Percentiles rank a stretch among this genome's conserved stretches.
Conservation (phyloP, 2,888 invertebrate species). For the Acleris sparsana region DNA sequence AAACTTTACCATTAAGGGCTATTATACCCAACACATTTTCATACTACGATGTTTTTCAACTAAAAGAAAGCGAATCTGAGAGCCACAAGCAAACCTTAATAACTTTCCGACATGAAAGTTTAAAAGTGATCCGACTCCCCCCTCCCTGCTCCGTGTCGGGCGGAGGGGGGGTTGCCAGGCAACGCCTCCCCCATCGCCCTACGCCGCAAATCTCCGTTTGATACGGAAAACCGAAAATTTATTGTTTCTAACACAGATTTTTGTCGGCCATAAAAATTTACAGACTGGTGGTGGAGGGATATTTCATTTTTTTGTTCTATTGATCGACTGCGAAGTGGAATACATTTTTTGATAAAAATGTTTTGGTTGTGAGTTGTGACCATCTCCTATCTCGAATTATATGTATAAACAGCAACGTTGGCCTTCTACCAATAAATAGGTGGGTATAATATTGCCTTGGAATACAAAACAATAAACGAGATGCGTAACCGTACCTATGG, state of each 20-base stretch:
- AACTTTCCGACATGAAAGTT: constrained; percentile 83
- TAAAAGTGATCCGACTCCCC: constrained; percentile 75
- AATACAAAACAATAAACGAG: background rate
- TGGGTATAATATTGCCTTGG: too few relatives aligned
- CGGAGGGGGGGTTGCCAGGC: constrained; percentile 66
- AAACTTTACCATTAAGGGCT: constrained; percentile 30
- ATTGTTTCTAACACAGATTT: constrained; percentile 68
- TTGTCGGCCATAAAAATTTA: constrained; percentile 41
- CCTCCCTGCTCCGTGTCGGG: constrained; percentile 43
- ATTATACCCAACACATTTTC: constrained; percentile 28
- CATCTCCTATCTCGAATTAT: too few relatives aligned
- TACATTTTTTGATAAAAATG: background rate
- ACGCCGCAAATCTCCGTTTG: constrained; percentile 78
- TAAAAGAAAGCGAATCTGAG: constrained; percentile 75
- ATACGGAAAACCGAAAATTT: constrained; percentile 72
- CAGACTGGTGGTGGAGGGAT: background rate
- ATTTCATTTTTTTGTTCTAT: background rate
- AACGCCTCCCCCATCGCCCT: constrained; percentile 72
- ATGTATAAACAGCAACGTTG: too few relatives aligned
- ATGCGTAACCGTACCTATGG: background rate
- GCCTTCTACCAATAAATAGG: too few relatives aligned
- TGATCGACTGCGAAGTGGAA: background rate
- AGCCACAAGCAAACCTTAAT: constrained; percentile 81
- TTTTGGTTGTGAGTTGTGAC: too few relatives aligned
- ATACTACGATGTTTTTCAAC: constrained; percentile 60